Conservation (phyloP, 2,113 vertebrate species). For the Thermophis baileyi region DNA sequence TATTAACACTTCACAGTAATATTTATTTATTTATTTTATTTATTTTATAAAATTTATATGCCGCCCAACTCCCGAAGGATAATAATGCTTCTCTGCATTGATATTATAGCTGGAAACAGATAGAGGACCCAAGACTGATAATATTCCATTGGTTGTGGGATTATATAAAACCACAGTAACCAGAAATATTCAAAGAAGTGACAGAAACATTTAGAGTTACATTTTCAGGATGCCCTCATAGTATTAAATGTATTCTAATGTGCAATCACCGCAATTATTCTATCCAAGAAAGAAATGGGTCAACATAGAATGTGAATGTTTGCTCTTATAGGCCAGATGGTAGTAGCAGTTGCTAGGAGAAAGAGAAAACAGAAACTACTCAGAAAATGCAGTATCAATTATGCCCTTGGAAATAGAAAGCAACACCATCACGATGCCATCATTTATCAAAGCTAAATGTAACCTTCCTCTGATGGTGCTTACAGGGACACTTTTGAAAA, state of each 20-base stretch:
- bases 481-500: neutral
- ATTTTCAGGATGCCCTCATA: constrained; percentile 35
- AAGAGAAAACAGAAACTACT: constrained; percentile 34
- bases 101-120: no score
- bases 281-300: constrained; percentile 33
- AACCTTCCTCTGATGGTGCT: neutral
- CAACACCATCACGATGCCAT: neutral
- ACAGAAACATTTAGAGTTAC: constrained; percentile 34
- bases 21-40: no score
- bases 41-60: no score
- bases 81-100: no score
- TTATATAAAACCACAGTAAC: constrained; percentile 17
- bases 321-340: constrained; percentile 43
- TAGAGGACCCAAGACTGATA: no score
- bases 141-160: constrained; percentile 17
- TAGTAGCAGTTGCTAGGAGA: constrained; percentile 27
- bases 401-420: neutral
- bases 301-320: neutral
- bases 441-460: neutral
- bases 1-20: no score
- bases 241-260: constrained; percentile 33
- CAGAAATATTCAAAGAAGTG: constrained; percentile 9
- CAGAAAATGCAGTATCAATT: constrained; percentile 39
- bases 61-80: no score
- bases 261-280: constrained; percentile 50